These are phyloP conservation scores for Opisthograptis luteolata DNA, from an alignment of 2,888 invertebrate species.

Conservation along the genomic window DNA sequence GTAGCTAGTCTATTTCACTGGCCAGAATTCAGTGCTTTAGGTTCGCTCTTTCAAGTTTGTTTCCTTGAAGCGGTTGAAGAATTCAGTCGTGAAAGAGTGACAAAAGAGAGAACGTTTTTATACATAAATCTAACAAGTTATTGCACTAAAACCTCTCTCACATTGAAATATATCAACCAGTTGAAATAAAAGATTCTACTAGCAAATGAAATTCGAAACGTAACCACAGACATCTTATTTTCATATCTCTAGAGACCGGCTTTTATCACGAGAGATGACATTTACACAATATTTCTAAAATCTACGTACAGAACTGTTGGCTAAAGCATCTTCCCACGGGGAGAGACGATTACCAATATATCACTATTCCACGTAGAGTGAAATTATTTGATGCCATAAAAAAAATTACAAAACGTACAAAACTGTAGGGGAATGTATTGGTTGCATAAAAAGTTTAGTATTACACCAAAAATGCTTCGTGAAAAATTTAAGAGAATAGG, in stretches of 20 bases:
- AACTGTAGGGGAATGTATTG: too few species aligned
- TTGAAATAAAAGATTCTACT: slow-evolving; percentile 9
- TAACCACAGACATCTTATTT: slow-evolving; percentile 12
- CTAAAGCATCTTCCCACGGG: slow-evolving; percentile 27
- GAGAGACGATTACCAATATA: slow-evolving; percentile 43
- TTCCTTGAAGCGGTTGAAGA: too few species aligned
- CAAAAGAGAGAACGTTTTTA: too few species aligned
- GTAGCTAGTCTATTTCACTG: too few species aligned
- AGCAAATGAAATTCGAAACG: slow-evolving; percentile 15
- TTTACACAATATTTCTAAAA: slow-evolving; percentile 40
- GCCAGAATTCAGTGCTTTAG: too few species aligned
- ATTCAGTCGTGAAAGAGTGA: too few species aligned
- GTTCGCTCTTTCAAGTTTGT: too few species aligned
- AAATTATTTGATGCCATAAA: too few species aligned
- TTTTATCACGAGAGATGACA: slow-evolving; percentile 32
- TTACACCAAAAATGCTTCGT: not conserved
- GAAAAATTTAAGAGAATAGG: not conserved
- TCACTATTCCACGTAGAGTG: slow-evolving; percentile 40
- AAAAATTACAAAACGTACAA: too few species aligned
- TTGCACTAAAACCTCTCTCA: not conserved
- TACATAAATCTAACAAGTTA: too few species aligned
- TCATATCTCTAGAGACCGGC: slow-evolving; percentile 13
- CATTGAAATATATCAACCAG: not conserved
- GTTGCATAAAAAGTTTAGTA: too few species aligned
- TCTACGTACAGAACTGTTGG: slow-evolving; percentile 36